A percentile compares a stretch with the other conserved stretches of the same genome.
These are phyloP conservation scores for Spea hammondii DNA, from an alignment of 2,797 vertebrate species.

Conservation along the genomic window DNA sequence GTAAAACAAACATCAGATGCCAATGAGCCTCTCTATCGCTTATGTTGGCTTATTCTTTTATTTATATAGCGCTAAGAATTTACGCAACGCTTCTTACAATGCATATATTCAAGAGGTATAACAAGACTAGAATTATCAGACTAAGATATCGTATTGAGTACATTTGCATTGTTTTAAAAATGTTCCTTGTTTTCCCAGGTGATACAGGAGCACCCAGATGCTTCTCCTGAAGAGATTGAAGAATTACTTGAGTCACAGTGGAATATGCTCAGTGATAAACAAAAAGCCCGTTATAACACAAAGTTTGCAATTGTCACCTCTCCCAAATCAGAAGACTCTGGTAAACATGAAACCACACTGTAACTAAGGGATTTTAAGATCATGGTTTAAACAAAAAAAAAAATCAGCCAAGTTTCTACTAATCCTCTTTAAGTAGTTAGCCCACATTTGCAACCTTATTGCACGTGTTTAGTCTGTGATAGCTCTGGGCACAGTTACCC, in stretches of 20 bases:
- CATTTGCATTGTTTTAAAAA: neutral
- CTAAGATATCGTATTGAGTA: no score
- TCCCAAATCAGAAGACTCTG: constrained; percentile 69
- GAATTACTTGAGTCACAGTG: constrained; percentile 77
- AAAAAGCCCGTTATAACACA: constrained; percentile 74
- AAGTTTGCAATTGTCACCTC: constrained; percentile 77
- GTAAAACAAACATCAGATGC: no score
- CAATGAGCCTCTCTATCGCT: no score
- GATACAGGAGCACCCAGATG: constrained; percentile 74
- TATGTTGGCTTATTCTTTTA: no score
- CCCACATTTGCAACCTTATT: constrained; percentile 34
- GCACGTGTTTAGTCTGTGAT: constrained; percentile 30
- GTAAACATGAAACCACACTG: constrained; percentile 69
- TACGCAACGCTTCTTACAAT: no score
- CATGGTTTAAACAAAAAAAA: constrained; percentile 22
- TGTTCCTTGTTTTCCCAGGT: constrained; percentile 59
- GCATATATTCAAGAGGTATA: no score
- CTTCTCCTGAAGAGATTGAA: constrained; percentile 74
- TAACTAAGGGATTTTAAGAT: constrained; percentile 61
- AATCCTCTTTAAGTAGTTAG: constrained; percentile 33
- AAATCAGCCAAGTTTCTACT: constrained; percentile 30
- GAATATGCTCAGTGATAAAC: constrained; percentile 79
- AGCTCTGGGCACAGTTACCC: constrained; percentile 4
- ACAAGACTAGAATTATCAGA: no score
- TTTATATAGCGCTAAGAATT: no score